Conservation (phyloP, 2,888 invertebrate genomes). For the Melinaea marsaeus region DNA sequence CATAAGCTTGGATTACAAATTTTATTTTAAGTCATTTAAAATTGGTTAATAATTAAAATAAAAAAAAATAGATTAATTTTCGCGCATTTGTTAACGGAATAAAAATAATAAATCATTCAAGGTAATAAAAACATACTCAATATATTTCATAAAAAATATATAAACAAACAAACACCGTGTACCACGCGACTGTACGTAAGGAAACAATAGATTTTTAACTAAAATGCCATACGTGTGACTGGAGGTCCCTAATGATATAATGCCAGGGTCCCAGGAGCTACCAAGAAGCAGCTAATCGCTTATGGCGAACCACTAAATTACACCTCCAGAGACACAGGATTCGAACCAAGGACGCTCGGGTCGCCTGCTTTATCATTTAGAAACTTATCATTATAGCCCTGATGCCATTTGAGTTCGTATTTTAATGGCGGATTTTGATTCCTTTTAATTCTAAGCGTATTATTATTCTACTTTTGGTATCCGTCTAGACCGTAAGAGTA, state of each 20-base stretch:
- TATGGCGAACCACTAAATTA: slow-evolving; percentile 73
- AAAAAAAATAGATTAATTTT: too few species aligned
- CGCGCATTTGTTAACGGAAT: too few species aligned
- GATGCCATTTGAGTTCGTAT: slow-evolving; percentile 71
- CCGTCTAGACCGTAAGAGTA: slow-evolving; percentile 29
- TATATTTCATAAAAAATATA: background rate
- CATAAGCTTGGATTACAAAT: too few species aligned
- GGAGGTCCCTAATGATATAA: slow-evolving; percentile 66
- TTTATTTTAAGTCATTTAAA: too few species aligned
- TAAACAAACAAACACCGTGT: background rate
- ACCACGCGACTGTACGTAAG: background rate
- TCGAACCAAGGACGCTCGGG: slow-evolving; percentile 72
- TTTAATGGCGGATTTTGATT: slow-evolving; percentile 62
- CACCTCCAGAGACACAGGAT: slow-evolving; percentile 73
- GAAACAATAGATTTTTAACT: slow-evolving; percentile 3
- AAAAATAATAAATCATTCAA: too few species aligned
- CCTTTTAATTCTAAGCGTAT: slow-evolving; percentile 52
- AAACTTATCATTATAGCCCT: slow-evolving; percentile 69
- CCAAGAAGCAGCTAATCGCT: slow-evolving; percentile 74
- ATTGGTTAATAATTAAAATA: too few species aligned
- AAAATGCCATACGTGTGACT: slow-evolving; percentile 40
- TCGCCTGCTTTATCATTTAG: slow-evolving; percentile 73
- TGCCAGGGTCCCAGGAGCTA: slow-evolving; percentile 60
- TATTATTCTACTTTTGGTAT: slow-evolving; percentile 49
- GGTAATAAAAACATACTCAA: background rate